Evolutionary conservation across 2,113 vertebrate species (phyloP), one percentile per base, ranked within the genome.

Genomic region (Syngnathus floridae): DNA sequence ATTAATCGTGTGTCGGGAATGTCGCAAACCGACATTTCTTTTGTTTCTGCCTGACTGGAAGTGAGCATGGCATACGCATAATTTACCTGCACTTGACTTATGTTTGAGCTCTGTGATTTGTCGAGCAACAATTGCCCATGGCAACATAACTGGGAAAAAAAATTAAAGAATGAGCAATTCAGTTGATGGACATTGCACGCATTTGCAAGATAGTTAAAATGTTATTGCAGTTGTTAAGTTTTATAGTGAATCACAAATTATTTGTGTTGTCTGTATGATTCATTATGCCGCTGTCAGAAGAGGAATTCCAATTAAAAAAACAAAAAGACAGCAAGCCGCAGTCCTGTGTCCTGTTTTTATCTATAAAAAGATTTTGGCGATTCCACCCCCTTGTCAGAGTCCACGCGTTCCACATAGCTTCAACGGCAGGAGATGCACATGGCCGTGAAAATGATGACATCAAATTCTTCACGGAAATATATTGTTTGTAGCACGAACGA

Each of bases 401-500:
- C 22, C 74, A 73, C 75, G 58, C 58, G 64, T 71, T 84, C 69
- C 56, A 64, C 65, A 55, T 73, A 62, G 69, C 62, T 77, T 65
- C 77, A 61, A 67, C 51, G 46, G 38, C 60, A 40, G 45, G 68
- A 65, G 45, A 72, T 70, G 64, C 17, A 69, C 63, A 45, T 60
- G 65, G 57, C 70, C 58, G 60, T 66, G 49, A 77, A 73, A 77
- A 73, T 73, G 13, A 67, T 70, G 72, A 65, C 40, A 55, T 69
- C 22, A 58, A 51, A 61, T 61, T 58, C 48, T 62, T 64, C 46
- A 55, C 46, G 45, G 48, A 64, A 66, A 66, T 48, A 63, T 49
- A 66, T 71, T 64, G 4, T 14, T 68, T 59, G 41, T 61, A 43
- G 40, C n/a, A 40, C 38, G 38, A 61, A 21, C 11, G 62, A 21